Evolutionary conservation across 92 coral and sea anemone species (phyloP).

Genomic region (Galaxea fascicularis): DNA sequence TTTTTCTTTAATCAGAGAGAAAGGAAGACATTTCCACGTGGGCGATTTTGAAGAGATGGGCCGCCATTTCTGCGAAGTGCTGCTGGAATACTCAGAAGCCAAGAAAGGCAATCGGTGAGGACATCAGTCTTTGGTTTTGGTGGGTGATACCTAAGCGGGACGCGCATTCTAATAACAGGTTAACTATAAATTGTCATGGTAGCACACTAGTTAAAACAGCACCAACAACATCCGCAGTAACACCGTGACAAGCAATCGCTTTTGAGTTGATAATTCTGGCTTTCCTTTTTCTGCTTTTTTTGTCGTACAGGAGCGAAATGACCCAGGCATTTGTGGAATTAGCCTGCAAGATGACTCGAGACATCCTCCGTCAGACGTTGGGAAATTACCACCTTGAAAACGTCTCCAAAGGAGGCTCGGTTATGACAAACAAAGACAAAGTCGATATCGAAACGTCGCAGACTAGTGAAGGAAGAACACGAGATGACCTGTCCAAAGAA

Average conservation of each 20-base stretch:
- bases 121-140: no score
- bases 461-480: conserved; percentile 8
- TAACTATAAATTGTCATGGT: no score
- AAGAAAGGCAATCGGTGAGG: conserved; percentile 84
- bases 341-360: conserved; percentile 97
- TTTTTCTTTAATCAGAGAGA: conserved; percentile 62
- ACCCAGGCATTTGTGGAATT: conserved; percentile 96
- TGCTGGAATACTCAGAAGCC: conserved; percentile 93
- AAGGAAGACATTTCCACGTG: conserved; percentile 97
- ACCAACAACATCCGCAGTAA: no score
- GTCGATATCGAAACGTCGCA: conserved; percentile 2
- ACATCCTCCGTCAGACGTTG: conserved; percentile 83
- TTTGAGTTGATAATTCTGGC: neutral
- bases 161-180: neutral
- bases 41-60: conserved; percentile 99
- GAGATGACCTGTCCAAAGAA: conserved; percentile 23
- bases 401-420: conserved; percentile 5
- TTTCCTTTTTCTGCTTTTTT: neutral
- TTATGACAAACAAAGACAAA: neutral
- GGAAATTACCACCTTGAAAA: conserved; percentile 60
- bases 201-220: no score
- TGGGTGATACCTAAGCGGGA: no score
- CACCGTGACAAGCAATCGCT: no score
- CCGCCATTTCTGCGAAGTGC: conserved; percentile 94
- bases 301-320: conserved; percentile 80